Conservation (phyloP, 2,888 invertebrate genomes). For the Spialia ferax region DNA sequence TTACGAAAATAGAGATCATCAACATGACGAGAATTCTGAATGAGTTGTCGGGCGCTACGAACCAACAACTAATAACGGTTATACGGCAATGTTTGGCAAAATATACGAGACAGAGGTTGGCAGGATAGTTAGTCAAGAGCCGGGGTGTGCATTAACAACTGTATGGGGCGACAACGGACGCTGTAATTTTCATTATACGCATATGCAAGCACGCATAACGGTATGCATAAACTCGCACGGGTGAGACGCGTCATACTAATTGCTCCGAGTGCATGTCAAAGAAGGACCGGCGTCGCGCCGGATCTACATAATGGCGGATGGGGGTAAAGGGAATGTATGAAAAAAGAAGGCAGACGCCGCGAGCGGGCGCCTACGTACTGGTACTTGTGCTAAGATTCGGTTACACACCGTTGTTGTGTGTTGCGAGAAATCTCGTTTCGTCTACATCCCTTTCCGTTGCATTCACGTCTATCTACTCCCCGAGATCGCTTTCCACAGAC, state of each 20-base stretch:
- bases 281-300: slow-evolving; percentile 83
- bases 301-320: slow-evolving; percentile 82
- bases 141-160: slow-evolving; percentile 40
- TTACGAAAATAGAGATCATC: slow-evolving; percentile 41
- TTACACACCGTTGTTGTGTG: slow-evolving; percentile 68
- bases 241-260: slow-evolving; percentile 78
- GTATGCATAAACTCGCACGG: slow-evolving; percentile 50
- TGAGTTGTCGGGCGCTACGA: slow-evolving; percentile 32
- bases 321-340: slow-evolving; percentile 77
- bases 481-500: slow-evolving; percentile 37
- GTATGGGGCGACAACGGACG: slow-evolving; percentile 40
- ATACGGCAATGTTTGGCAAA: slow-evolving; percentile 37
- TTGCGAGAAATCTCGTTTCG: slow-evolving; percentile 64
- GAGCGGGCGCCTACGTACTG: slow-evolving; percentile 51
- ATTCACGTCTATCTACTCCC: slow-evolving; percentile 33
- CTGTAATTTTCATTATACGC: slow-evolving; percentile 53
- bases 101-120: slow-evolving; percentile 40
- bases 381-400: slow-evolving; percentile 73
- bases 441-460: slow-evolving; percentile 39
- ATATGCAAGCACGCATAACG: slow-evolving; percentile 48
- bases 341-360: slow-evolving; percentile 72
- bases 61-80: slow-evolving; percentile 39
- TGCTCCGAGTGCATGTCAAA: slow-evolving; percentile 84
- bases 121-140: slow-evolving; percentile 37
- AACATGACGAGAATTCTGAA: slow-evolving; percentile 39